A percentile compares a stretch with the other conserved stretches of the same genome.
Evolutionary conservation across 2,113 vertebrate species (phyloP).

Genomic region (Taxidea taxus): DNA sequence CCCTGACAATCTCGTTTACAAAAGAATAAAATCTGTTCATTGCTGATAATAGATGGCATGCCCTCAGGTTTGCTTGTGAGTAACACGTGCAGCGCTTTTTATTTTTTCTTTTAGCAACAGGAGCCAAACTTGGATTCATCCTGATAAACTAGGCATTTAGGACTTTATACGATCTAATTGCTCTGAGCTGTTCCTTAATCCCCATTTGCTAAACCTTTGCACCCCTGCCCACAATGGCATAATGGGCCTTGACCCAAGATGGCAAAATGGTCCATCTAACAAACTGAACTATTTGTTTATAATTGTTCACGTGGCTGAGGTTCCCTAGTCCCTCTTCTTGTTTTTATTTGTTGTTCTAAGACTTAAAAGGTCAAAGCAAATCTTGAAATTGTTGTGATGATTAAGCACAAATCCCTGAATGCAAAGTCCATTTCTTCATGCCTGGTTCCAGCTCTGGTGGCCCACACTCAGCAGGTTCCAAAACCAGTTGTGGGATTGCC

Average conservation of each 20-base stretch:
- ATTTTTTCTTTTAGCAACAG: constrained; percentile 59
- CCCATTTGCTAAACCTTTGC: background rate
- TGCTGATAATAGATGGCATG: constrained; percentile 63
- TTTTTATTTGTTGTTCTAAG: background rate
- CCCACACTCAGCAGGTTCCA: background rate
- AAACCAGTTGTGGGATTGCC: background rate
- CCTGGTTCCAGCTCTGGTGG: background rate
- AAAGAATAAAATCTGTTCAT: constrained; percentile 68
- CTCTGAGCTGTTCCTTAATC: constrained; percentile 42
- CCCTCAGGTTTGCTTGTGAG: constrained; percentile 39
- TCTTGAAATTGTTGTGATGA: background rate
- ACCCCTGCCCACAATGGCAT: background rate
- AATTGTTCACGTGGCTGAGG: background rate
- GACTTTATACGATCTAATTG: constrained; percentile 40
- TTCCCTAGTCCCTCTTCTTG: background rate
- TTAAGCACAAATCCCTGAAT: background rate
- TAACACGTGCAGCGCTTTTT: background rate
- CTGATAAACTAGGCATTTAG: constrained; percentile 54
- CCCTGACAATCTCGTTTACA: constrained; percentile 70
- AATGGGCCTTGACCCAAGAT: background rate
- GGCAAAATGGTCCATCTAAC: background rate
- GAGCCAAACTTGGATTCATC: constrained; percentile 53
- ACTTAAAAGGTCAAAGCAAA: constrained; percentile 31
- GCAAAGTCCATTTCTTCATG: background rate
- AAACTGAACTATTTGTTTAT: background rate